phyloP scores from a whole-genome alignment of 2,888 invertebrate genomes.

The Scaptomyza caliginosa region DNA sequence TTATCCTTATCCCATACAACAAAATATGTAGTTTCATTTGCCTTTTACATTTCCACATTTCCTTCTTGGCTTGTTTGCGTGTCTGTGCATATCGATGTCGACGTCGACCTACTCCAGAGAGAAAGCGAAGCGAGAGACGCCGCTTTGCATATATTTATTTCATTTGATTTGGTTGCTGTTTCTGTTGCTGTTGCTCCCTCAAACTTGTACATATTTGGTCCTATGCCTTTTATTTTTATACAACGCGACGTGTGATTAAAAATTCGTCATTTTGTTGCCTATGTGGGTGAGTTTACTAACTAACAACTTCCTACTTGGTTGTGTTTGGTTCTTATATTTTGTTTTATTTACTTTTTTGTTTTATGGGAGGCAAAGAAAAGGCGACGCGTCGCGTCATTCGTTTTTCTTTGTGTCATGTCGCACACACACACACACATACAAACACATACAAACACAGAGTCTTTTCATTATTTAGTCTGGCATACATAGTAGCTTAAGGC shows the following conservation, averaged over 20 bases:
- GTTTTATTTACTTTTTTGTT: constrained; percentile 8
- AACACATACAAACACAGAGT: not conserved
- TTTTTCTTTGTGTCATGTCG: constrained; percentile 38
- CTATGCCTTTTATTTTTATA: constrained; percentile 24
- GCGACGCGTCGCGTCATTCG: constrained; percentile 11
- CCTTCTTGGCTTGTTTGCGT: constrained; percentile 65
- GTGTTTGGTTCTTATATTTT: constrained; percentile 23
- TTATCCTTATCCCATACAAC: constrained; percentile 10
- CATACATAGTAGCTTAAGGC: constrained; percentile 49
- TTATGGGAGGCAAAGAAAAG: constrained; percentile 1
- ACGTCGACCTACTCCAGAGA: constrained; percentile 62
- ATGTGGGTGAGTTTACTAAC: not conserved
- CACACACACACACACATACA: constrained; percentile 4
- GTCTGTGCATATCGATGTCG: constrained; percentile 48
- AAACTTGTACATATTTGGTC: not conserved
- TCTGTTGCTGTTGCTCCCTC: constrained; percentile 15
- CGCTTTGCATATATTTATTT: constrained; percentile 77
- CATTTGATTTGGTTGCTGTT: constrained; percentile 71
- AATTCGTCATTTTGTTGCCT: constrained; percentile 55
- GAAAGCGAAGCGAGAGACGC: constrained; percentile 44
- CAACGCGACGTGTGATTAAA: constrained; percentile 75
- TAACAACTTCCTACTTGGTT: constrained; percentile 1
- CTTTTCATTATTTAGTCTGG: constrained; percentile 54
- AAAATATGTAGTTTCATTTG: constrained; percentile 70
- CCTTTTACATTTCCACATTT: constrained; percentile 76